phyloP scores from a whole-genome alignment of 2,888 invertebrate genomes.

The Acleris laterana region DNA sequence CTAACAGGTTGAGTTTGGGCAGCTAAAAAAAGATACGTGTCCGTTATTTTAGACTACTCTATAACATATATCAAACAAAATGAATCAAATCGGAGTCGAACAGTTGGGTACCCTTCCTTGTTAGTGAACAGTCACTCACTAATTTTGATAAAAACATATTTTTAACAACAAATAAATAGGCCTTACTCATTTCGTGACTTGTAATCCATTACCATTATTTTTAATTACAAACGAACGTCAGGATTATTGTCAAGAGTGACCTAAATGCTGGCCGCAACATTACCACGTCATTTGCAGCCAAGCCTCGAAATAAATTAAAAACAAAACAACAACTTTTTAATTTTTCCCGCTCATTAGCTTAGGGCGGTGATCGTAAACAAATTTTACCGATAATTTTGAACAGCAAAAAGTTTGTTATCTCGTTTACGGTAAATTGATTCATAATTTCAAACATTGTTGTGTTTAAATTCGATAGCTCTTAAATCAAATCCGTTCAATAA shows the following conservation, averaged over 20 bases:
- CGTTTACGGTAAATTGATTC: constrained; percentile 16
- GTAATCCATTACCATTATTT: constrained; percentile 25
- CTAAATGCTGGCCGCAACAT: constrained; percentile 27
- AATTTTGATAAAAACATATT: background rate
- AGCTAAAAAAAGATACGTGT: too few relatives aligned
- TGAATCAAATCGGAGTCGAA: too few relatives aligned
- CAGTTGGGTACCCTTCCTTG: too few relatives aligned
- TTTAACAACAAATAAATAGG: constrained; percentile 2
- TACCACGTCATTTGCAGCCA: constrained; percentile 24
- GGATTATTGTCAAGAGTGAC: constrained; percentile 29
- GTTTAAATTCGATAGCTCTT: constrained; percentile 26
- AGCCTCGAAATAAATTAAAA: constrained; percentile 32
- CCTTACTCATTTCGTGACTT: constrained; percentile 32
- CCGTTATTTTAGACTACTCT: too few relatives aligned
- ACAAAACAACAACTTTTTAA: constrained; percentile 29
- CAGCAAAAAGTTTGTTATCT: constrained; percentile 9
- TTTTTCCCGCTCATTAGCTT: constrained; percentile 48
- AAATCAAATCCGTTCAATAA: constrained; percentile 10
- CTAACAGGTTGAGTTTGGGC: too few relatives aligned
- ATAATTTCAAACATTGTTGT: background rate
- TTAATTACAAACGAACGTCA: constrained; percentile 22
- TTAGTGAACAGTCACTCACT: too few relatives aligned
- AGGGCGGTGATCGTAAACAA: constrained; percentile 58
- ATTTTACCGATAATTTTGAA: constrained; percentile 34
- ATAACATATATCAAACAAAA: too few relatives aligned